Conservation (phyloP, 2,888 invertebrate species). For the Eueremaeus valkanovi region DNA sequence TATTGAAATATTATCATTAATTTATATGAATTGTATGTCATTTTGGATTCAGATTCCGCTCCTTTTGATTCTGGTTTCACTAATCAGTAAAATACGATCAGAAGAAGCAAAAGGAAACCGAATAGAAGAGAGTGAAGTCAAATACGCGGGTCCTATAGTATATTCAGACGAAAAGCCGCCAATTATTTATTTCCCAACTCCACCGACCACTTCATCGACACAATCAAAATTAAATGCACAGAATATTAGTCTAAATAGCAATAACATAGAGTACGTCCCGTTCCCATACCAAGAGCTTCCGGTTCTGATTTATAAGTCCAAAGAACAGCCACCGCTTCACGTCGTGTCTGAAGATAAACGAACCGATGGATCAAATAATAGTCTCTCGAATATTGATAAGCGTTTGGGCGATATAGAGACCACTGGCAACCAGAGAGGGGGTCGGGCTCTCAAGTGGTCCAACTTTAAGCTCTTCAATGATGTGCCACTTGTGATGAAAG, state of each 20-base stretch:
- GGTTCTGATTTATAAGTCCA: slow-evolving; percentile 52
- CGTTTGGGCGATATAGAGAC: slow-evolving; percentile 34
- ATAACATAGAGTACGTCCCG: slow-evolving; percentile 52
- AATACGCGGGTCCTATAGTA: slow-evolving; percentile 50
- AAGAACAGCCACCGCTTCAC: slow-evolving; percentile 52
- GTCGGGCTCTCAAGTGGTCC: slow-evolving; percentile 37
- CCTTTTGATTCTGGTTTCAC: slow-evolving; percentile 6
- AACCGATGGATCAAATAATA: slow-evolving; percentile 9
- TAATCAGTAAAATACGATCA: not conserved
- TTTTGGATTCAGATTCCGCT: not conserved
- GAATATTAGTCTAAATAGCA: not conserved
- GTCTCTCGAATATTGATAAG: not conserved
- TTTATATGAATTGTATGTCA: no score
- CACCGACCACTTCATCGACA: slow-evolving; percentile 40
- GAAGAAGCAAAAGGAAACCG: slow-evolving; percentile 1
- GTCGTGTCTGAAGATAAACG: slow-evolving; percentile 49
- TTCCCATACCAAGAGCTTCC: slow-evolving; percentile 53
- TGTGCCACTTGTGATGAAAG: slow-evolving; percentile 3
- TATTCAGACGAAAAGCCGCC: slow-evolving; percentile 50
- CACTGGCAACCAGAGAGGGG: slow-evolving; percentile 26
- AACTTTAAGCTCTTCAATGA: slow-evolving; percentile 39
- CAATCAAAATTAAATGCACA: not conserved
- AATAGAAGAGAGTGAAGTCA: slow-evolving; percentile 44
- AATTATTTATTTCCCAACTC: slow-evolving; percentile 49
- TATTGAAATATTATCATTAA: no score